phyloP scores from a whole-genome alignment of 2,797 vertebrate species.

The Falco concolor region DNA sequence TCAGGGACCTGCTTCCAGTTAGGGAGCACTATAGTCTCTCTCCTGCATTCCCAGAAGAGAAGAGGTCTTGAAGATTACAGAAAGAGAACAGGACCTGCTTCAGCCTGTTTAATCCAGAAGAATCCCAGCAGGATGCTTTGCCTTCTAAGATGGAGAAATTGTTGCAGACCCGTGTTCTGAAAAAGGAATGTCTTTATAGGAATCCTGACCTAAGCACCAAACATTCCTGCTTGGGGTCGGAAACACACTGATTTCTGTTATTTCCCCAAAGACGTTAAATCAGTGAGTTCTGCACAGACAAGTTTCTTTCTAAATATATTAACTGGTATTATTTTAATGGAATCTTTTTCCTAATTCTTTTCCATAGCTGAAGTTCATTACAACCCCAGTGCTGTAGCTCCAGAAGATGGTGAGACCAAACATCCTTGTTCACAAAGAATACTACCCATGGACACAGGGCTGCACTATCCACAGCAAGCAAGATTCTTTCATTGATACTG shows the following conservation, averaged over 20 bases:
- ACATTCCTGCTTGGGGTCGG: background rate
- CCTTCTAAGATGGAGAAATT: background rate
- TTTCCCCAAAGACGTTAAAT: background rate
- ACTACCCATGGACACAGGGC: background rate
- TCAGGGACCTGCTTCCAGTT: background rate
- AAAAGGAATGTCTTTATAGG: background rate
- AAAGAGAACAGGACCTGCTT: background rate
- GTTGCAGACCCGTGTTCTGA: background rate
- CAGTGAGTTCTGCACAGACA: background rate
- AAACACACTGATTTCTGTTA: background rate
- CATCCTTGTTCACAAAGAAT: conserved; percentile 13
- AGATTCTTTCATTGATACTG: background rate
- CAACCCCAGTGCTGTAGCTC: background rate
- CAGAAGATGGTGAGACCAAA: background rate
- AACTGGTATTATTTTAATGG: background rate
- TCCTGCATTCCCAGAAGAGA: background rate
- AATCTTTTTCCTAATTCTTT: background rate
- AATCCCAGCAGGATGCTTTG: background rate
- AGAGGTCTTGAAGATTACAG: background rate
- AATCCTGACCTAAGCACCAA: background rate
- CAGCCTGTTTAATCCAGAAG: background rate
- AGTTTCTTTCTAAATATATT: background rate
- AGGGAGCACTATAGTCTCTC: background rate
- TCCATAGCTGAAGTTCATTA: conserved; percentile 42
- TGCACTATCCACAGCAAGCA: conserved; percentile 8